Evolutionary conservation across 2,797 vertebrate genomes (phyloP).

Genomic region (Acanthornis magna): DNA sequence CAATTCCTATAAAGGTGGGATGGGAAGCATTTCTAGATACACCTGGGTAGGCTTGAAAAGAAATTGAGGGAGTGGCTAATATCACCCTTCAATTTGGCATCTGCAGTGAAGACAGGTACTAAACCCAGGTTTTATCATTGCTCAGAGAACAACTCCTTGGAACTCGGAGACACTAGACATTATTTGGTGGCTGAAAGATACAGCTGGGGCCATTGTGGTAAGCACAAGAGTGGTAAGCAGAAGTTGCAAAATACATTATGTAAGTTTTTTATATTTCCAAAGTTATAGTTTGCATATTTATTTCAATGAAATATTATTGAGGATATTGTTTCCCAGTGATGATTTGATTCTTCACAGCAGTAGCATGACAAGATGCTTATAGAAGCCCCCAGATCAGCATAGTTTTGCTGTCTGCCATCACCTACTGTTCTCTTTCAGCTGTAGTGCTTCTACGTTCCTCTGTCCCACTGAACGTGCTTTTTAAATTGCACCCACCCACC

Average conservation of each 20-base stretch:
- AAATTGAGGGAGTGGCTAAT: background rate
- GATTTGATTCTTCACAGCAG: background rate
- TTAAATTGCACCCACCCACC: background rate
- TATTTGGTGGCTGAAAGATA: background rate
- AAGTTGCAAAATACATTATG: background rate
- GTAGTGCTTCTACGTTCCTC: background rate
- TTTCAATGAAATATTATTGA: background rate
- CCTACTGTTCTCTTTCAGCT: background rate
- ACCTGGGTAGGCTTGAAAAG: background rate
- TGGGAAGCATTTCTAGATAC: background rate
- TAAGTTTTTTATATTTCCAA: background rate
- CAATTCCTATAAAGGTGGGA: background rate
- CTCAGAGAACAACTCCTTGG: background rate
- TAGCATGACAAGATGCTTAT: background rate
- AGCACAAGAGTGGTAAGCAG: background rate
- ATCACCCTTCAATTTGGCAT: background rate
- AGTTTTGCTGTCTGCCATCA: background rate
- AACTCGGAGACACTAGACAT: background rate
- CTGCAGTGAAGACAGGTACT: background rate
- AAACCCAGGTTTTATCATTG: background rate
- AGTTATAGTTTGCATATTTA: background rate
- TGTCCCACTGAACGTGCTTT: background rate
- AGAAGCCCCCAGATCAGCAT: background rate
- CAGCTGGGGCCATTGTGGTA: background rate
- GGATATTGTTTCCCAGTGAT: background rate